Percentiles rank a stretch among this genome's conserved stretches.
These are phyloP conservation scores for Catamblyrhynchus diadema DNA, from an alignment of 2,797 vertebrate species.

Conservation along the genomic window DNA sequence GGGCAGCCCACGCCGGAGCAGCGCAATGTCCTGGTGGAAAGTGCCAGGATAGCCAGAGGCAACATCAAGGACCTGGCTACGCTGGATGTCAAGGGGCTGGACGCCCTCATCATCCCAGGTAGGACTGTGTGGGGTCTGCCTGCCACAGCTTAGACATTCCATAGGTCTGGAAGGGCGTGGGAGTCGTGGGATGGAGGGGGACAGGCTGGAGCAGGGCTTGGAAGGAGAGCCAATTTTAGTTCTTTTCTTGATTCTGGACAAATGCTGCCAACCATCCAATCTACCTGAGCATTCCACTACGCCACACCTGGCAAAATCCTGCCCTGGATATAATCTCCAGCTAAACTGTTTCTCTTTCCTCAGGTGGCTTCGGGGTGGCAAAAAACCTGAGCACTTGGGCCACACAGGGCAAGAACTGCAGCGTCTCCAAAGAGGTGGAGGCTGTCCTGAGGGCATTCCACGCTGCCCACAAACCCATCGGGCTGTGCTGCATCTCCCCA, in stretches of 20 bases:
- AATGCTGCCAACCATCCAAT: neutral
- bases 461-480: slow-evolving; percentile 63
- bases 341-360: neutral
- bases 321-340: neutral
- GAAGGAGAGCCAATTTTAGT: neutral
- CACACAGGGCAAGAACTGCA: slow-evolving; percentile 73
- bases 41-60: slow-evolving; percentile 87
- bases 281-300: neutral
- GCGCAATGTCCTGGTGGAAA: slow-evolving; percentile 85
- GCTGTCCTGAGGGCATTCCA: slow-evolving; percentile 54
- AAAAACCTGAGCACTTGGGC: slow-evolving; percentile 84
- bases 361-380: slow-evolving; percentile 88
- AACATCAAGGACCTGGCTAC: slow-evolving; percentile 79
- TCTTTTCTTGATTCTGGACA: neutral
- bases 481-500: slow-evolving; percentile 72
- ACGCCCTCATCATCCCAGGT: slow-evolving; percentile 88
- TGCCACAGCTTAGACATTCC: accelerated
- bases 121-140: neutral
- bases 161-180: neutral
- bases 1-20: slow-evolving; percentile 82
- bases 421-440: slow-evolving; percentile 46
- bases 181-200: neutral
- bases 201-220: neutral
- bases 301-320: neutral
- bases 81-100: slow-evolving; percentile 74